Evolutionary conservation across 2,113 vertebrate genomes (phyloP), one percentile per base, ranked within the genome.

Genomic region (Turdus rufiventris): DNA sequence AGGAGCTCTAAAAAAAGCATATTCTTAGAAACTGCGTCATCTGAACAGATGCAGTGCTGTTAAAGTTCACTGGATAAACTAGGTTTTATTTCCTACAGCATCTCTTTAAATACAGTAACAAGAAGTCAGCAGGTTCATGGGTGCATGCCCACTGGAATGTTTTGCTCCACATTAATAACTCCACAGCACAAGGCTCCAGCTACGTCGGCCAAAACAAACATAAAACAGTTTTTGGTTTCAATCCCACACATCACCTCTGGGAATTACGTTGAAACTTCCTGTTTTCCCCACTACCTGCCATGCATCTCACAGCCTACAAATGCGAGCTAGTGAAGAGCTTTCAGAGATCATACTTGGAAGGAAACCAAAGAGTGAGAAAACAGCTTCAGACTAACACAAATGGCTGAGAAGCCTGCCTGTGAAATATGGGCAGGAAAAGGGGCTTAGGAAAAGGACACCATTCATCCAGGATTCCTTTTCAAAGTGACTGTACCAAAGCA

Each of bases 101-200:
- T 65, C 68, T 81, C 61, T 94, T 95, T 96, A 96, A 96, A 95
- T 84, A 92, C 86, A 68, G 89, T 16, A 94, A 93, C 79, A 54
- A 96, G 86, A 91, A 94, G 94, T 81, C 95, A 97, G 72, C 91
- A 94, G 91, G 95, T 94, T 74, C 94, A 86, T 45, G 76, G 76
- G 61, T 91, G 83, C 62, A 47, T 91, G 63, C 68, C 31, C 81
- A 71, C 74, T 95, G 92, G 89, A 91, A 96, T 85, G 76, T 89
- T 97, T 94, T 89, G 42, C 88, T 85, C 75, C 54, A 75, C 88
- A 67, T 92, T 93, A 95, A 93, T 95, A 94, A 93, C 68, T 85
- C 42, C 38, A 66, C 82, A 95, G 70, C 5, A 3, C 38, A 54
- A 48, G 72, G 76, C 86, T 93, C 83, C 94, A 96, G 72, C 75